A percentile compares a stretch with the other conserved stretches of the same genome.
phyloP scores from a whole-genome alignment of 2,888 invertebrate genomes.

The Scaptomyza parva region DNA sequence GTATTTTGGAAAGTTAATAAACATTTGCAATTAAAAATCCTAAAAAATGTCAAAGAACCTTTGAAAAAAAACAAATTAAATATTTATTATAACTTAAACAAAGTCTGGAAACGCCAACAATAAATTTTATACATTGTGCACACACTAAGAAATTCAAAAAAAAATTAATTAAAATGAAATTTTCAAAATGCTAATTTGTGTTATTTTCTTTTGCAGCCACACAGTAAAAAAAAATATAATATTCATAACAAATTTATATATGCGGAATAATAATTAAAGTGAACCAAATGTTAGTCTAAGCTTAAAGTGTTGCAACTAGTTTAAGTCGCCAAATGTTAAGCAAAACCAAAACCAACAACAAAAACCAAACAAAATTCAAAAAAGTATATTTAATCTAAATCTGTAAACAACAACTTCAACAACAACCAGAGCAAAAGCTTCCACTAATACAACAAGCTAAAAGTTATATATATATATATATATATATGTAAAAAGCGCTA shows the following conservation, averaged over 20 bases:
- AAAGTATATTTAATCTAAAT: conserved; percentile 8
- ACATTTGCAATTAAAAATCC: too few relatives aligned
- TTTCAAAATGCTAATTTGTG: conserved; percentile 54
- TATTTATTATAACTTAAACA: not conserved
- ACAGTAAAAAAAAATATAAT: conserved; percentile 36
- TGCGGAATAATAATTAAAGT: conserved; percentile 52
- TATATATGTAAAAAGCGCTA: conserved; percentile 24
- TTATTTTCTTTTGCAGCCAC: conserved; percentile 61
- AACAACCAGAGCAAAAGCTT: conserved; percentile 36
- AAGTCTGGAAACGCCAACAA: conserved; percentile 8
- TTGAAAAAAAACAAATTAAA: not conserved
- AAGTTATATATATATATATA: not conserved
- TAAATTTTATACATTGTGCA: conserved; percentile 8
- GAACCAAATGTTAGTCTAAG: conserved; percentile 79
- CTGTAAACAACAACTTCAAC: conserved; percentile 17
- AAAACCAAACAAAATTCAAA: conserved; percentile 14
- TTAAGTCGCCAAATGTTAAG: conserved; percentile 61
- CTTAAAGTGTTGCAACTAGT: conserved; percentile 74
- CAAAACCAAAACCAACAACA: conserved; percentile 21
- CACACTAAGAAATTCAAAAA: conserved; percentile 8
- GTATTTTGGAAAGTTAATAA: not conserved
- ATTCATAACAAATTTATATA: conserved; percentile 26
- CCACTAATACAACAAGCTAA: conserved; percentile 47
- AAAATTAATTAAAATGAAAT: conserved; percentile 17
- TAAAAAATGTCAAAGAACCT: not conserved